Evolutionary conservation across 2,797 vertebrate species (phyloP).

Genomic region (Rhinogobio ventralis): DNA sequence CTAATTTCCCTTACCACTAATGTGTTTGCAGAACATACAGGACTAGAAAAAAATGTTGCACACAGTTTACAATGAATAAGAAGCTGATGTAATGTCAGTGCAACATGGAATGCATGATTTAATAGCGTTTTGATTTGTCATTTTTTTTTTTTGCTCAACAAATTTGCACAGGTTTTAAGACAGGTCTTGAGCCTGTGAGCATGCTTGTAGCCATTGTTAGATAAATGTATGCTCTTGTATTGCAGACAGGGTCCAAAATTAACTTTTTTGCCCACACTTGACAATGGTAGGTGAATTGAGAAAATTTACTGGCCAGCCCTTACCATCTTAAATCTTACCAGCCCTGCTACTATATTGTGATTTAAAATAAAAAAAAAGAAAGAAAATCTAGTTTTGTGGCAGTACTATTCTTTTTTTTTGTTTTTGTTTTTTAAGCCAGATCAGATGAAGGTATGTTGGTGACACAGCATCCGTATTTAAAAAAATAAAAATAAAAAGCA

Average conservation of each 20-base stretch:
- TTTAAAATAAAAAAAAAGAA: not conserved
- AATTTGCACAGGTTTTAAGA: conserved; percentile 29
- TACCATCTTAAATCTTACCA: too few species aligned
- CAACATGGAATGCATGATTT: conserved; percentile 38
- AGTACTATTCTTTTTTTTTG: not conserved
- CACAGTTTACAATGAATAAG: conserved; percentile 39
- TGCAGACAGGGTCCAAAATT: conserved; percentile 18
- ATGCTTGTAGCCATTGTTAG: conserved; percentile 12
- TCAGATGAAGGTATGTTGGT: too few species aligned
- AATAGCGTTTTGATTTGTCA: conserved; percentile 15
- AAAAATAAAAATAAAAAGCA: not conserved
- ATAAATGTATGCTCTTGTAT: conserved; percentile 17
- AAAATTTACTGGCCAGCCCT: not conserved
- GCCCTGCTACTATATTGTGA: not conserved
- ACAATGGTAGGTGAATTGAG: not conserved
- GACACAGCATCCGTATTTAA: too few species aligned
- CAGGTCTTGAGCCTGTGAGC: conserved; percentile 3
- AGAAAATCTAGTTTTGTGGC: not conserved
- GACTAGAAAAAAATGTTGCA: not conserved
- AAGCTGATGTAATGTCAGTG: conserved; percentile 47
- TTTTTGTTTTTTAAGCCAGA: not conserved
- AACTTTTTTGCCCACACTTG: not conserved
- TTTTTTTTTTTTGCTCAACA: conserved; percentile 14
- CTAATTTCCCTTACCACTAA: conserved; percentile 27
- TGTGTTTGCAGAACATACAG: conserved; percentile 36